A percentile compares a stretch with the other conserved stretches of the same genome.
These are phyloP conservation scores for Actinostola sp. DNA, from an alignment of 92 coral and sea anemone genomes.

Conservation along the genomic window DNA sequence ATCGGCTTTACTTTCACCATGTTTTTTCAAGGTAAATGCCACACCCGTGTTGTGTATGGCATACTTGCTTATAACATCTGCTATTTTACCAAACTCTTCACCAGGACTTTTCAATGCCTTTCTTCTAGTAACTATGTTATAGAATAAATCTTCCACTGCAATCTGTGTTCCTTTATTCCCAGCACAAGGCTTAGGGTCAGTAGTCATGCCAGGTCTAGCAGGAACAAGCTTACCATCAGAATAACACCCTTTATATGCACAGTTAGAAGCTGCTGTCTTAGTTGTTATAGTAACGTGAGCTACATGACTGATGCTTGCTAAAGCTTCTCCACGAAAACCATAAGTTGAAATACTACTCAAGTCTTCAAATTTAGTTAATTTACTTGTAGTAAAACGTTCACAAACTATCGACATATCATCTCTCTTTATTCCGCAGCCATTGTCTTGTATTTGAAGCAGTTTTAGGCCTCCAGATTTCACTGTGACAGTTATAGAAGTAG, in stretches of 20 bases:
- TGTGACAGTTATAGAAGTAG: constrained; percentile 91
- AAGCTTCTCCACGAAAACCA: constrained; percentile 98
- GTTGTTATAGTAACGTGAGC: constrained; percentile 97
- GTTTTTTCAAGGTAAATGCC: constrained; percentile 93
- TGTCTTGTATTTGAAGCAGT: constrained; percentile 96
- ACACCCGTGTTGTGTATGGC: constrained; percentile 96
- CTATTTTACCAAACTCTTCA: constrained; percentile 87
- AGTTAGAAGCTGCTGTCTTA: constrained; percentile 81
- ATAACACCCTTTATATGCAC: constrained; percentile 89
- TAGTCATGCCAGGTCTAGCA: constrained; percentile 77
- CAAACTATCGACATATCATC: constrained; percentile 97
- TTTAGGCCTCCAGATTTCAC: constrained; percentile 96
- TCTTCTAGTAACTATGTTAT: constrained; percentile 87
- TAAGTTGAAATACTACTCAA: constrained; percentile 91
- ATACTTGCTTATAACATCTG: constrained; percentile 96
- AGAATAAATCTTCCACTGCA: constrained; percentile 93
- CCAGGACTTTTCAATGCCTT: constrained; percentile 96
- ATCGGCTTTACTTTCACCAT: constrained; percentile 91
- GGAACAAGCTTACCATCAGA: constrained; percentile 92
- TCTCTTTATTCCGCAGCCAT: constrained; percentile 92
- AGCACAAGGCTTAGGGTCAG: constrained; percentile 98
- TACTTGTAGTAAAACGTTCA: constrained; percentile 98
- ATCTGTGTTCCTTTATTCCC: constrained; percentile 99
- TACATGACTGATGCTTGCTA: constrained; percentile 97
- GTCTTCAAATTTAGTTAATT: constrained; percentile 91